These are phyloP conservation scores for Anas platyrhynchos DNA, from an alignment of 2,113 vertebrate species.

Conservation along the genomic window DNA sequence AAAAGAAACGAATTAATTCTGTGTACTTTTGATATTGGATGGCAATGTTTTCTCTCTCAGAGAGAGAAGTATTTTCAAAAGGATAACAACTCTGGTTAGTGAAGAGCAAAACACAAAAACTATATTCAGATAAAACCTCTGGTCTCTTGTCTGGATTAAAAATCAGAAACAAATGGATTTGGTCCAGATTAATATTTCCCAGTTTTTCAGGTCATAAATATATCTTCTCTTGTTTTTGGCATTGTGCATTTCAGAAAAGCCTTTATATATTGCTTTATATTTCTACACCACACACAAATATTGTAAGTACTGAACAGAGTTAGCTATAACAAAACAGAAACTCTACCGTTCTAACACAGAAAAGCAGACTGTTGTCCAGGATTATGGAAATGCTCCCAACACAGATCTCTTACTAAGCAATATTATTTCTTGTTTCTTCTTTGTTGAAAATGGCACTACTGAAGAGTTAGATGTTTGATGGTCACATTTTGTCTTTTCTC, in stretches of 20 bases:
- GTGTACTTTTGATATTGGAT: neutral
- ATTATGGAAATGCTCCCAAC: neutral
- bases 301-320: neutral
- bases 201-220: neutral
- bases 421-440: neutral
- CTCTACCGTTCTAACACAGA: neutral
- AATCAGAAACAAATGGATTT: neutral
- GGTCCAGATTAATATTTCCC: neutral
- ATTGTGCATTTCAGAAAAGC: neutral
- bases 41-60: neutral
- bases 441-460: neutral
- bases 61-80: neutral
- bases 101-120: neutral
- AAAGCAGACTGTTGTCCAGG: neutral
- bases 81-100: neutral
- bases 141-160: neutral
- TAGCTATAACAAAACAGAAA: neutral
- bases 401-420: neutral
- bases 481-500: neutral
- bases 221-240: neutral
- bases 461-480: neutral
- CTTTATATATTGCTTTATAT: neutral
- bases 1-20: neutral
- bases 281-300: neutral
- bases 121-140: neutral